Conservation (phyloP, 2,797 vertebrate genomes). For the Gobio occitaniae region DNA sequence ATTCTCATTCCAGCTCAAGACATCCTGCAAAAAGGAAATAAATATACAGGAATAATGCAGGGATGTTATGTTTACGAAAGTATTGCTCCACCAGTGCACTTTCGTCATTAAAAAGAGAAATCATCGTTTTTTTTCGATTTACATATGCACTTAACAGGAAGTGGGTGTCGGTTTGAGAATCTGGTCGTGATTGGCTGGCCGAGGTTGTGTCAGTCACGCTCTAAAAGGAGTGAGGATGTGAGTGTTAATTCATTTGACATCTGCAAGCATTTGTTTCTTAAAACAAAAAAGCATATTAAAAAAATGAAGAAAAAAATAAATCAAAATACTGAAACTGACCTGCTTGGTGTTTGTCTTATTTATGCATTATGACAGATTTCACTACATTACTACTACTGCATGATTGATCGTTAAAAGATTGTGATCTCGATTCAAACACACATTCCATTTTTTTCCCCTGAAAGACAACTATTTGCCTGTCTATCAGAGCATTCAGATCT, state of each 20-base stretch:
- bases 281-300: constrained; percentile 74
- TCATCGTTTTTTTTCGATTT: constrained; percentile 61
- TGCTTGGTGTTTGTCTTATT: constrained; percentile 17
- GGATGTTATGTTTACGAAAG: constrained; percentile 67
- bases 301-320: constrained; percentile 77
- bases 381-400: too few species aligned
- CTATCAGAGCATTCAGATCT: too few species aligned
- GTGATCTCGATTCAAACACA: too few species aligned
- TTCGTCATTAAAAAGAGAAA: constrained; percentile 72
- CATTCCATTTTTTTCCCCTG: too few species aligned
- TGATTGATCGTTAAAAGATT: too few species aligned
- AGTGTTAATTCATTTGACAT: constrained; percentile 85
- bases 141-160: constrained; percentile 83
- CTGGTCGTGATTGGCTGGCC: constrained; percentile 70
- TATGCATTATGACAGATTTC: neutral
- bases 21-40: constrained; percentile 27
- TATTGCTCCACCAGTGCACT: constrained; percentile 79
- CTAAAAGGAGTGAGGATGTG: constrained; percentile 73
- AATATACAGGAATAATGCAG: constrained; percentile 28
- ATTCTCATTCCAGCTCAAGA: constrained; percentile 42
- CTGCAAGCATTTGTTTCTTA: constrained; percentile 85
- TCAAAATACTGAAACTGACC: constrained; percentile 78
- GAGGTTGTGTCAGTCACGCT: constrained; percentile 36
- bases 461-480: too few species aligned
- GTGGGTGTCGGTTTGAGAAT: constrained; percentile 72